phyloP scores from a whole-genome alignment of 2,888 invertebrate species.

The Anodontia alba region DNA sequence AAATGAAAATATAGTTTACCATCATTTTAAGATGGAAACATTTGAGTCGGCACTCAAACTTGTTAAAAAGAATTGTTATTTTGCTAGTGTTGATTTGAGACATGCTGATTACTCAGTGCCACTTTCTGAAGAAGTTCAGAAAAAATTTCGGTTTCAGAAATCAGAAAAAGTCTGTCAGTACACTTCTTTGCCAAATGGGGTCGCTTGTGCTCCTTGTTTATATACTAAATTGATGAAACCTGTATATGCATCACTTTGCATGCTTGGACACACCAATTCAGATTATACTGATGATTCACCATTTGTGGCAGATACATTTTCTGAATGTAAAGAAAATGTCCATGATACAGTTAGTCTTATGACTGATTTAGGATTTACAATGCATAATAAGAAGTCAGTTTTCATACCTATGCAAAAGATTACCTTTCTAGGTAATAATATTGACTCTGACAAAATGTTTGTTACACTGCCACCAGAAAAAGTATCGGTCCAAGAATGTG shows the following conservation, averaged over 20 bases:
- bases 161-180: conserved; percentile 43
- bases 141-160: conserved; percentile 42
- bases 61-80: conserved; percentile 44
- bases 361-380: too few species aligned
- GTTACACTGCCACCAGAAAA: conserved; percentile 40
- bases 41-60: conserved; percentile 46
- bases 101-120: conserved; percentile 62
- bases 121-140: conserved; percentile 28
- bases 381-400: conserved; percentile 37
- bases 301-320: conserved; percentile 26
- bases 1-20: conserved; percentile 48
- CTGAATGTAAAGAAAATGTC: too few species aligned
- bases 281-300: conserved; percentile 61
- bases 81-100: conserved; percentile 54
- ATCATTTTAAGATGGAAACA: conserved; percentile 66
- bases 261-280: conserved; percentile 40
- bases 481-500: neutral
- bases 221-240: conserved; percentile 65
- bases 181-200: conserved; percentile 50
- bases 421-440: too few species aligned
- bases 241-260: conserved; percentile 46
- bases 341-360: too few species aligned
- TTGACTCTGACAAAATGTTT: too few species aligned
- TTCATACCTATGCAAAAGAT: too few species aligned
- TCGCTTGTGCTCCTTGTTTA: conserved; percentile 49